A percentile compares a stretch with the other conserved stretches of the same genome.
Conservation (phyloP, 2,797 vertebrate genomes). For the Bovichtus diacanthus region DNA sequence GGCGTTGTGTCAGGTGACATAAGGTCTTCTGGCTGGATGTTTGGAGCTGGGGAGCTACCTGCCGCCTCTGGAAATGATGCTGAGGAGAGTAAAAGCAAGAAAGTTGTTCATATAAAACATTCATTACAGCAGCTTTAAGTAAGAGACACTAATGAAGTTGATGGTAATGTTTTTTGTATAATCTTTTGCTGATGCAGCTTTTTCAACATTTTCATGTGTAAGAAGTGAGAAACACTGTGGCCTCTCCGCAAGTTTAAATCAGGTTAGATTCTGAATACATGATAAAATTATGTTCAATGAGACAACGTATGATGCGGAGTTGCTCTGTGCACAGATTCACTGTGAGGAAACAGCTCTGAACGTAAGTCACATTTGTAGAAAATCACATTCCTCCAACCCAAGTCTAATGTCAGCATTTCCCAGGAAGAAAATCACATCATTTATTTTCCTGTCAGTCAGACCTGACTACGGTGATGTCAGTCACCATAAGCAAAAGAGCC, state of each 20-base stretch:
- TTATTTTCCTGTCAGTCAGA: conserved; percentile 75
- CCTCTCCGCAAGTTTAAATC: conserved; percentile 6
- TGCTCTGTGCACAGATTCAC: conserved; percentile 52
- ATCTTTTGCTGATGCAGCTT: neutral
- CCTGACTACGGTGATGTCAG: conserved; percentile 71
- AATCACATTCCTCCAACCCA: conserved; percentile 53
- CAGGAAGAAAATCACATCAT: conserved; percentile 61
- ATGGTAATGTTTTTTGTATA: neutral
- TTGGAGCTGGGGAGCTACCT: too few species aligned
- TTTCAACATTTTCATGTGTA: neutral
- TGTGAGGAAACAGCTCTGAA: conserved; percentile 28
- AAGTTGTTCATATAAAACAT: neutral
- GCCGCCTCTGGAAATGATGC: neutral
- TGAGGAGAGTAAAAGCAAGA: neutral
- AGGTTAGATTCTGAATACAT: conserved; percentile 40
- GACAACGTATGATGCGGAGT: conserved; percentile 49
- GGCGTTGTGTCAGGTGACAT: too few species aligned
- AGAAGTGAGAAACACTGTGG: neutral
- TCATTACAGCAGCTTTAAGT: neutral
- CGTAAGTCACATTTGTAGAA: conserved; percentile 51
- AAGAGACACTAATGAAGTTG: neutral
- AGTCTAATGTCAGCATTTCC: conserved; percentile 68
- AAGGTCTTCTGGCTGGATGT: too few species aligned
- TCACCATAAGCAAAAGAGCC: conserved; percentile 61
- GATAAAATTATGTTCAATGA: conserved; percentile 53